phyloP scores from a whole-genome alignment of 1,140 invertebrate species.

The Drosophila cardini region DNA sequence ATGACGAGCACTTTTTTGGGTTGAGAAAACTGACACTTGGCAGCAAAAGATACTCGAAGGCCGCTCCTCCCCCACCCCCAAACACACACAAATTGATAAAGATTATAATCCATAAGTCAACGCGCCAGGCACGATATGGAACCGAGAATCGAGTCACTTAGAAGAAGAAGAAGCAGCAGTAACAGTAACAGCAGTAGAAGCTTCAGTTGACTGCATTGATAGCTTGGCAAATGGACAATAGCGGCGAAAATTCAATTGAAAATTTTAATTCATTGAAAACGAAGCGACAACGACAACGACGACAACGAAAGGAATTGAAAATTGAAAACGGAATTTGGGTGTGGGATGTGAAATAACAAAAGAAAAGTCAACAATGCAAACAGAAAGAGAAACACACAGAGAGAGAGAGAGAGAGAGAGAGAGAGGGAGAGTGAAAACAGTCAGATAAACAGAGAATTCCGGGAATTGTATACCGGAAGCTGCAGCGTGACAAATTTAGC shows the following conservation, averaged over 20 bases:
- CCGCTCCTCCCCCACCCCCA: constrained; percentile 1
- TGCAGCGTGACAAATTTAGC: constrained; percentile 77
- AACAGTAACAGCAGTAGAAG: neutral
- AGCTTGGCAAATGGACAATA: constrained; percentile 35
- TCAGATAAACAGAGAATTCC: constrained; percentile 1
- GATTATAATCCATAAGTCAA: constrained; percentile 71
- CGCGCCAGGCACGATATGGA: constrained; percentile 69
- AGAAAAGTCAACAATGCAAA: constrained; percentile 29
- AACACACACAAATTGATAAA: constrained; percentile 77
- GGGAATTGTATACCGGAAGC: constrained; percentile 72
- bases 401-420: neutral
- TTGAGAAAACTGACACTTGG: constrained; percentile 28
- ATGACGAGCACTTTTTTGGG: constrained; percentile 30
- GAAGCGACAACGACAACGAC: neutral
- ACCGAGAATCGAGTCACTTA: constrained; percentile 27
- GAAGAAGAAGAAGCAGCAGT: neutral
- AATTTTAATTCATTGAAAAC: constrained; percentile 62
- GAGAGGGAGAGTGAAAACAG: neutral
- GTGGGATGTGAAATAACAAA: constrained; percentile 21
- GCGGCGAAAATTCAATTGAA: constrained; percentile 69
- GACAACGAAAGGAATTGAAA: constrained; percentile 40
- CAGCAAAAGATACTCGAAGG: constrained; percentile 22
- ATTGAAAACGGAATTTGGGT: constrained; percentile 42
- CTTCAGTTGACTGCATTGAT: constrained; percentile 58
- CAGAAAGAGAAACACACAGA: neutral